These are phyloP conservation scores for Psittacula echo DNA, from an alignment of 2,797 vertebrate species.

Conservation along the genomic window DNA sequence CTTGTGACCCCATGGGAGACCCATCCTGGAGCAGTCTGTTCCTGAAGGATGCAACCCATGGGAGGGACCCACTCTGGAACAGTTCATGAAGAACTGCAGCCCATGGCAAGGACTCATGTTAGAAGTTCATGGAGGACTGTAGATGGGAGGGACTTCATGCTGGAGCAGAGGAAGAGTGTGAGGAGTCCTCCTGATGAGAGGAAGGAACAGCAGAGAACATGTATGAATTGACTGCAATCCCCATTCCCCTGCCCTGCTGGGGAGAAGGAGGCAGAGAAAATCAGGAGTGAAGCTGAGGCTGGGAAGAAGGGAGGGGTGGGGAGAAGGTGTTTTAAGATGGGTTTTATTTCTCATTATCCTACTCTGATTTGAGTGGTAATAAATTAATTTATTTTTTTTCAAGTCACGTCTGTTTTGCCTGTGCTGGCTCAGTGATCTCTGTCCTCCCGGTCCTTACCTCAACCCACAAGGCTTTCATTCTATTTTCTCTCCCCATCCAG, in stretches of 20 bases:
- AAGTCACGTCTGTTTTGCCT: not conserved
- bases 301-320: not conserved
- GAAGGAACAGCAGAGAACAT: not conserved
- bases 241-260: not conserved
- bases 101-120: not conserved
- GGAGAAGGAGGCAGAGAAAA: not conserved
- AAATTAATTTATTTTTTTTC: not conserved
- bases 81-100: not conserved
- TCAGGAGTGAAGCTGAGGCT: not conserved
- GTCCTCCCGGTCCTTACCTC: not conserved
- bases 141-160: not conserved
- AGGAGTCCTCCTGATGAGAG: not conserved
- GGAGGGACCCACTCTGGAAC: not conserved
- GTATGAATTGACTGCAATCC: not conserved
- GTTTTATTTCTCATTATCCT: not conserved
- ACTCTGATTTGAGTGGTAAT: not conserved
- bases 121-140: not conserved
- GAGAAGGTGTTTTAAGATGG: not conserved
- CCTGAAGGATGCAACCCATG: not conserved
- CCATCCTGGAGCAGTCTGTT: not conserved
- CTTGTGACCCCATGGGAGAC: not conserved
- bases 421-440: not conserved
- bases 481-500: not conserved
- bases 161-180: not conserved
- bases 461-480: not conserved